Base-by-base conservation (phyloP, 2,113 vertebrate genomes). In the Misgurnus anguillicaudatus region DNA sequence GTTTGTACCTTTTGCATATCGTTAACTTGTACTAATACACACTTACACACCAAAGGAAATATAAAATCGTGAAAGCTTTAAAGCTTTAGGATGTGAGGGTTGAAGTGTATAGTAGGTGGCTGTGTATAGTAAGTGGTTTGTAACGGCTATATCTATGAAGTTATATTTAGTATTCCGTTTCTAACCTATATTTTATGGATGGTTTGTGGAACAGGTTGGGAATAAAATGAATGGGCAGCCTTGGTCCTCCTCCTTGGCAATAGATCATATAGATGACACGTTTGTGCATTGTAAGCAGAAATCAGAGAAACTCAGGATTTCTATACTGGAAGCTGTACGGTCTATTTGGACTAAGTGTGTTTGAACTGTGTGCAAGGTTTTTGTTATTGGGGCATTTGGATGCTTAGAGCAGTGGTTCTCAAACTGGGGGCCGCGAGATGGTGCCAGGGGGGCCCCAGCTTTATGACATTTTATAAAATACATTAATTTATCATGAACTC, bases 101-200 rank as follows among this genome's bases (percentile, higher is more conserved):
- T 63, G 19, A 38, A 31, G 42, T 0, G 6, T 36, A 36, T 10
- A 66, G 60, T n/a, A n/a, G n/a, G n/a, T n/a, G n/a, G n/a, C n/a
- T n/a, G n/a, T n/a, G n/a, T n/a, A n/a, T n/a, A n/a, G n/a, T n/a
- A n/a, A n/a, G n/a, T n/a, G n/a, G n/a, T 67, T 9, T 57, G 17
- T 39, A 36, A 21, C 66, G 4, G 42, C 48, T 16, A 5, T 65
- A 57, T 70, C 79, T 79, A 79, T 79, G 75, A 77, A 79, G 87
- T 88, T 90, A 88, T 89, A 90, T 91, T 90, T 90, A 89, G 89
- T 87, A 75, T 77, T 82, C 81, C 38, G 87, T 83, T 82, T 82
- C 80, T 73, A 87, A 87, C 85, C 85, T 88, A 88, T 90, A 87
- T 90, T 89, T 91, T 88, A 88, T 79, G 78, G 45, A 78, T 78